Evolutionary conservation across 2,113 vertebrate species (phyloP), one percentile per base, ranked within the genome.

Genomic region (mouse (Mus musculus)): DNA sequence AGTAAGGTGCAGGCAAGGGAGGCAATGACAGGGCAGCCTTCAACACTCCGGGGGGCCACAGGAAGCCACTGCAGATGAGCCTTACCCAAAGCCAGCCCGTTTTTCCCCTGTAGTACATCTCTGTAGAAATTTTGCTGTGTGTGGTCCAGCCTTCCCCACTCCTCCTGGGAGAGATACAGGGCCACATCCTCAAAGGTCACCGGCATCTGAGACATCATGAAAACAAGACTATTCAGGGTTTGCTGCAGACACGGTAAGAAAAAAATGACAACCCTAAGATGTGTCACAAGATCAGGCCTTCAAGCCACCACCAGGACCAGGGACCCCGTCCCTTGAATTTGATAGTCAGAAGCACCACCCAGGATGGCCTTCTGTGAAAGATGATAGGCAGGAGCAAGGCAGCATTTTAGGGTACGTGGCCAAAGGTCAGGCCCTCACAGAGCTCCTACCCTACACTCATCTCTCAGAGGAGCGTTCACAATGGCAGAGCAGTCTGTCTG

Each of bases 101-200:
- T 95, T 67, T 88, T 91, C 78, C 92, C 94, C 95, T 96, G 96
- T 13, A 96, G 88, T 80, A 92, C 7, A 1, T 97, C 97, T 80
- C 82, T 76, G 67, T 94, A 96, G 89, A 97, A 49, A 78, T 54
- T 94, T 86, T 97, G 96, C 78, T 97, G 97, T 0, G 82, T 42
- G 22, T 87, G 91, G 82, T 97, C 96, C 95, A 98, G 94, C 63
- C 77, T 95, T 8, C 94, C 96, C 98, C 98, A 98, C 75, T 98
- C 98, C 82, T 97, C 97, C 76, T 72, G 81, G 63, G 98, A 98
- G 16, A 98, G 96, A 78, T 98, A 98, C 46, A 97, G 33, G 28
- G 97, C 98, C 59, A 98, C 81, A 1, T 98, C 98, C 93, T 98
- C 98, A 75, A 98, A 98, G 61, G 97, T 98, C 88, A 98, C 97